These are phyloP conservation scores for Fregata magnificens DNA, from an alignment of 2,113 vertebrate genomes.

Conservation along the genomic window DNA sequence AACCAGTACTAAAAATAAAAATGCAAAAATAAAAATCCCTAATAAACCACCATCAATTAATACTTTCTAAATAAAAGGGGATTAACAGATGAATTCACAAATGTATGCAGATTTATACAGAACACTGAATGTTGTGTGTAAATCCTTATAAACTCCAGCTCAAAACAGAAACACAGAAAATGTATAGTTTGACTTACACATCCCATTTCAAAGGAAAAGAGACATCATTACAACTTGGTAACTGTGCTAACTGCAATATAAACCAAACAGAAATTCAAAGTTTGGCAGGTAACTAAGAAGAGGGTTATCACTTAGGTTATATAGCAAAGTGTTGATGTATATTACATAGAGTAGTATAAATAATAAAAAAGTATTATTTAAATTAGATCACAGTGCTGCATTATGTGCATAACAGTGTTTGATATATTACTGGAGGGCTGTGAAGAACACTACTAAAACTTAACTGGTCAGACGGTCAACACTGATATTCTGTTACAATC, in stretches of 20 bases:
- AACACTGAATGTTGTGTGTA: conserved; percentile 74
- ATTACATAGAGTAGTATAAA: conserved; percentile 85
- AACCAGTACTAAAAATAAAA: conserved; percentile 68
- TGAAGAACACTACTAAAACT: conserved; percentile 74
- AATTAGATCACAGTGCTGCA: conserved; percentile 87
- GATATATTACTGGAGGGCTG: conserved; percentile 79
- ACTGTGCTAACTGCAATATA: conserved; percentile 77
- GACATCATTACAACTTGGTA: conserved; percentile 75
- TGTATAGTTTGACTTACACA: conserved; percentile 75
- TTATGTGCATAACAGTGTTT: conserved; percentile 85
- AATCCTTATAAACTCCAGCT: conserved; percentile 71
- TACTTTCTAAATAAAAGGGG: conserved; percentile 51
- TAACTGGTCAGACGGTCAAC: conserved; percentile 71
- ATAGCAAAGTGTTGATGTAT: conserved; percentile 83
- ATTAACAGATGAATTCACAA: conserved; percentile 67
- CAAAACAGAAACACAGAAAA: conserved; percentile 71
- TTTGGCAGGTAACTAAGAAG: conserved; percentile 77
- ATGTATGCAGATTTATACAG: conserved; percentile 71
- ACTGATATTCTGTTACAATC: conserved; percentile 72
- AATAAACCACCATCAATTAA: conserved; percentile 45
- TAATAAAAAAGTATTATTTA: conserved; percentile 88
- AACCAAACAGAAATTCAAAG: conserved; percentile 73
- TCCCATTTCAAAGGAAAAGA: conserved; percentile 67
- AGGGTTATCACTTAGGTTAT: conserved; percentile 80
- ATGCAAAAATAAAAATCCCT: conserved; percentile 5